Base-by-base conservation (phyloP, 2,888 invertebrate genomes). In the Drosophila maculinotata region DNA sequence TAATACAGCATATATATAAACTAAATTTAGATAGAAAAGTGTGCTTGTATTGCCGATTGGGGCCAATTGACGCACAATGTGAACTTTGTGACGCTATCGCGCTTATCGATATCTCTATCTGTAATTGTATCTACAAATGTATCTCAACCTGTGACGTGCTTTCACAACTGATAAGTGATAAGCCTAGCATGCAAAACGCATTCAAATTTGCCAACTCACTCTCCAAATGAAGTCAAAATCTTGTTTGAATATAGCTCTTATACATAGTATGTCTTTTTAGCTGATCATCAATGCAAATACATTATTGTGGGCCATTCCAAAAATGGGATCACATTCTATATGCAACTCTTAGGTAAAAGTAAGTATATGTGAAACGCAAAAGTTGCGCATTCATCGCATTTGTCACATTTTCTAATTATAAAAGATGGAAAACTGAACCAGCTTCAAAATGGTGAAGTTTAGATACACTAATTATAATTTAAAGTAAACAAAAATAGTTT, bases 31-130 rank as follows among this genome's bases (percentile, higher is more conserved):
- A 56, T 41, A 76, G 39, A 31, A 45, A 56, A 41, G 71, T 49
- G 33, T 64, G 15, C 25, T 23, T 31, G 44, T 64, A 65, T 58
- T 68, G 64, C 69, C n/a, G n/a, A n/a, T 69, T 20, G 20, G 20
- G 79, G 49, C 49, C 82, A 67, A 81, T 81, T 81, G 81, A 87
- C 81, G 81, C 81, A 81, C 88, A 87, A 81, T 62, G 31, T 52
- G 56, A 54, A 59, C 68, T 77, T 20, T 60, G 79, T 85, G 81
- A 81, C 86, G 83, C 54, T 72, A 58, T 64, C 64, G 42, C 49
- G 66, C 83, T 87, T 81, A 81, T 87, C 80, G 51, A 63, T 44
- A 58, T 53, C 51, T 30, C 15, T 42, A 36, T 31, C 47, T 54
- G 20, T 51, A 30, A 30, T 36, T 73, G n/a, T 53, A 36, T 31